Base-by-base conservation (phyloP, 2,888 invertebrate genomes). In the Pinctada fucata region DNA sequence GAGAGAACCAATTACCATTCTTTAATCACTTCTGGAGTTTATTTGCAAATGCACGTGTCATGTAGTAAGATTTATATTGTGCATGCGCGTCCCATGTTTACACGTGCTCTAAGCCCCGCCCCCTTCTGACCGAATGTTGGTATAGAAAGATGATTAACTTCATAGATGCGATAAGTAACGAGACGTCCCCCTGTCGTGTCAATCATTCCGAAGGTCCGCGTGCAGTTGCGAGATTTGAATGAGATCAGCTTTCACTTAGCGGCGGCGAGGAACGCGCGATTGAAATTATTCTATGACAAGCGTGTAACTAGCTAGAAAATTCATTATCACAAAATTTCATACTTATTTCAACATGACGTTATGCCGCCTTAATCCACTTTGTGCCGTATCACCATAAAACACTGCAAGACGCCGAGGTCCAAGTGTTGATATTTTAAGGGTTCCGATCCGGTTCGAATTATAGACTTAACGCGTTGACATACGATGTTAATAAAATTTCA, bases 271-370 rank as follows among this genome's bases (percentile, higher is more conserved):
- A 50, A 66, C 66, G 66, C 51, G 74, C 74, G 64, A 8, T 8
- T 8, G 13, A 50, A 8, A 66, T 16, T 47, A 31, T 66, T 13
- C 16, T 45, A 49, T 66, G 73, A 74, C 66, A 74, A 74, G 49
- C 66, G 66, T 74, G 51, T 63, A 66, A 72, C 16, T 63, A 58
- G 64, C 10, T 47, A 45, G 70, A 49, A 65, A 72, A 72, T 72
- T 52, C 72, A 72, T 72, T 72, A 58, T 58, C 58, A 13, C 58
- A 58, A 58, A 58, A 6, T 58, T 58, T 13, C 58, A 58, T 58
- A 10, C 6, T 13, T 58, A 58, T 10, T 13, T 58, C 58, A 58
- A 58, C 8, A 58, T 58, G 58, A 58, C 58, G 58, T 58, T 58
- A 58, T 58, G 13, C 31, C 31, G 31, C 13, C 6, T 58, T 10